phyloP scores from a whole-genome alignment of 2,888 invertebrate species.

The Dermolepida albohirtum region DNA sequence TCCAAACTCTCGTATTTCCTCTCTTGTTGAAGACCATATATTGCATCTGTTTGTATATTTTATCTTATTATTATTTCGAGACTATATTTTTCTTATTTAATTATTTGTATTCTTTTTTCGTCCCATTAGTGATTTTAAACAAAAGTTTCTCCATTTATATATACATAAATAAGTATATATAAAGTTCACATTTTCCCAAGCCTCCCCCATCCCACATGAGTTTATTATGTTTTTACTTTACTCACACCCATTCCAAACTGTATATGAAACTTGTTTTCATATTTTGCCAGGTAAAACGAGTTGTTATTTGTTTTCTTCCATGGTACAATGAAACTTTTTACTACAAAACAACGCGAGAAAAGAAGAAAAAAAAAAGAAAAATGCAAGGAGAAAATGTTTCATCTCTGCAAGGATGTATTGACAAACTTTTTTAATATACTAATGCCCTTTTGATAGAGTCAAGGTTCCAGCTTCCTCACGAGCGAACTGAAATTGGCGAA shows the following conservation, averaged over 20 bases:
- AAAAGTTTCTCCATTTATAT: too few species aligned
- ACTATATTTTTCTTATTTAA: too few species aligned
- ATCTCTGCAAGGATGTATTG: conserved; percentile 16
- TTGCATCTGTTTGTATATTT: too few species aligned
- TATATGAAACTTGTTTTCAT: conserved; percentile 30
- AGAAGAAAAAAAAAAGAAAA: background rate
- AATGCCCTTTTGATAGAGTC: conserved; percentile 29
- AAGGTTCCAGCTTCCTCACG: too few species aligned
- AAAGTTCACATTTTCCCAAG: too few species aligned
- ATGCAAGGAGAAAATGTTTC: conserved; percentile 7
- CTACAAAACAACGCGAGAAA: conserved; percentile 14
- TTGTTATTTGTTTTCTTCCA: conserved; percentile 17
- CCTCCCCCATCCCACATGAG: background rate
- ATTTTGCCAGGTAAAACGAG: conserved; percentile 28
- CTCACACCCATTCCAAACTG: background rate
- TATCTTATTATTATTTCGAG: too few species aligned
- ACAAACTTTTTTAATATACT: conserved; percentile 37
- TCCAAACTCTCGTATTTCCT: too few species aligned
- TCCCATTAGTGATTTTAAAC: too few species aligned
- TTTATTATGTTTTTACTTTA: conserved; percentile 11
- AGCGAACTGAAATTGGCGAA: too few species aligned
- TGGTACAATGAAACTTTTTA: conserved; percentile 18
- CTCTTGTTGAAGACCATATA: too few species aligned
- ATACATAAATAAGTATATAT: too few species aligned
- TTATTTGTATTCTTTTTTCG: too few species aligned